Evolutionary conservation across 2,797 vertebrate species (phyloP).

Genomic region (Furcifer pardalis): DNA sequence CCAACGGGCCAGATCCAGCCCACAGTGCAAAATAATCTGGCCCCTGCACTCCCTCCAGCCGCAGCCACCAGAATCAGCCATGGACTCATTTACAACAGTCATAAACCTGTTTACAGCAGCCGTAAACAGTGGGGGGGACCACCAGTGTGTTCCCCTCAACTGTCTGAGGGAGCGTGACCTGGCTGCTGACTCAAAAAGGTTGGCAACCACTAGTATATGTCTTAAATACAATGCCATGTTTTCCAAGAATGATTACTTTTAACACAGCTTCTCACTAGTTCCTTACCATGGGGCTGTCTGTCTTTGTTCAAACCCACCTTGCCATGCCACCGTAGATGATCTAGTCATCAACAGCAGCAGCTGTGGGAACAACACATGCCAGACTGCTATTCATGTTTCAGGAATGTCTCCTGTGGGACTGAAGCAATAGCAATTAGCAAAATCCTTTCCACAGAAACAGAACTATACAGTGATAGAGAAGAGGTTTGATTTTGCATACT

Average conservation of each 20-base stretch:
- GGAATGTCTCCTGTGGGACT: conserved; percentile 69
- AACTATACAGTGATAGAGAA: conserved; percentile 58
- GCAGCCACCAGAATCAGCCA: too few species aligned
- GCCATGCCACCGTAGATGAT: conserved; percentile 30
- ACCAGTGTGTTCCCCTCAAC: too few species aligned
- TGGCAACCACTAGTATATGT: too few species aligned
- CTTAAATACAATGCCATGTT: neutral
- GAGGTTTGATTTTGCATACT: conserved; percentile 55
- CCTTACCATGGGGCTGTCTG: neutral
- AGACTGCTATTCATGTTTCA: conserved; percentile 71
- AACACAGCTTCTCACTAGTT: neutral
- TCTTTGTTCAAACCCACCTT: conserved; percentile 13
- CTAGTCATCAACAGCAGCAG: conserved; percentile 63
- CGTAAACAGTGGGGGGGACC: too few species aligned
- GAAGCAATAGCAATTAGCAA: conserved; percentile 66
- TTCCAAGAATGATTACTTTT: neutral
- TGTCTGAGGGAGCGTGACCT: too few species aligned
- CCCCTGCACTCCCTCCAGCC: too few species aligned
- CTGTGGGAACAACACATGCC: conserved; percentile 59
- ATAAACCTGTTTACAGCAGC: too few species aligned
- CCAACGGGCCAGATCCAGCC: too few species aligned
- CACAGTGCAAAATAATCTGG: too few species aligned
- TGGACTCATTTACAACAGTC: too few species aligned
- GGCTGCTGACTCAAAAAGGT: too few species aligned
- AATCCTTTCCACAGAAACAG: conserved; percentile 63